These are phyloP conservation scores for Geotrypetes seraphini DNA, from an alignment of 2,797 vertebrate genomes.

Conservation along the genomic window DNA sequence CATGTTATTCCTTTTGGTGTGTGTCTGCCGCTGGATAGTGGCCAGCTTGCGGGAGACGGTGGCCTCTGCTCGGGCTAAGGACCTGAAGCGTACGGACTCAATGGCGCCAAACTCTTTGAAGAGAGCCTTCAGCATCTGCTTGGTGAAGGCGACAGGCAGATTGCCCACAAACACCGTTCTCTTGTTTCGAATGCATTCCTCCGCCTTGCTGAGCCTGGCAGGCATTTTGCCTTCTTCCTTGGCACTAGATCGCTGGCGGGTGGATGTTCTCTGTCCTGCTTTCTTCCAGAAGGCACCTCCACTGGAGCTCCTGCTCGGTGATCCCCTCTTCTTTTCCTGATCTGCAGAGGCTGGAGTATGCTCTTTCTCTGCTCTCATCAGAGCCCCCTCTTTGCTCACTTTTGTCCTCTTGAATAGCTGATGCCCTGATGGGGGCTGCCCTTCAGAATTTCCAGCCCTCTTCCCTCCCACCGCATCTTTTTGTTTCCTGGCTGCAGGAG, in stretches of 20 bases:
- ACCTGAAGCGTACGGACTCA: background rate
- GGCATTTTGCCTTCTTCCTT: constrained; percentile 18
- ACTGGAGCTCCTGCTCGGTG: constrained; percentile 31
- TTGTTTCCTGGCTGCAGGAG: too few relatives aligned
- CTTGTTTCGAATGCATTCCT: constrained; percentile 54
- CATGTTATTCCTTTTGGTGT: constrained; percentile 73
- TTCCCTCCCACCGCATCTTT: too few relatives aligned
- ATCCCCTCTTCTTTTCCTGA: constrained; percentile 51
- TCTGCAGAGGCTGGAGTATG: constrained; percentile 59
- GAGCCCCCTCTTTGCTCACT: too few relatives aligned
- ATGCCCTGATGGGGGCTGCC: too few relatives aligned
- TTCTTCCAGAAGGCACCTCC: constrained; percentile 21
- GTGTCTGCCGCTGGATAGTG: constrained; percentile 75
- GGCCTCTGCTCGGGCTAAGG: constrained; percentile 79
- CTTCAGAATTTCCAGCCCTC: too few relatives aligned
- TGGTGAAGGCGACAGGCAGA: constrained; percentile 65
- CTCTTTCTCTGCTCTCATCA: too few relatives aligned
- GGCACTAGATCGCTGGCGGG: background rate
- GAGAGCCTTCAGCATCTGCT: constrained; percentile 54
- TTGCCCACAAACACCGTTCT: constrained; percentile 91
- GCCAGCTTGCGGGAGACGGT: constrained; percentile 72
- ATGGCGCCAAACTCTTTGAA: background rate
- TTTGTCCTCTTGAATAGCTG: too few relatives aligned
- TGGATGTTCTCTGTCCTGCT: constrained; percentile 16
- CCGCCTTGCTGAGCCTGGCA: constrained; percentile 19